Evolutionary conservation across 1,140 invertebrate species (phyloP).

Genomic region (Pseudomyrmex concolor): DNA sequence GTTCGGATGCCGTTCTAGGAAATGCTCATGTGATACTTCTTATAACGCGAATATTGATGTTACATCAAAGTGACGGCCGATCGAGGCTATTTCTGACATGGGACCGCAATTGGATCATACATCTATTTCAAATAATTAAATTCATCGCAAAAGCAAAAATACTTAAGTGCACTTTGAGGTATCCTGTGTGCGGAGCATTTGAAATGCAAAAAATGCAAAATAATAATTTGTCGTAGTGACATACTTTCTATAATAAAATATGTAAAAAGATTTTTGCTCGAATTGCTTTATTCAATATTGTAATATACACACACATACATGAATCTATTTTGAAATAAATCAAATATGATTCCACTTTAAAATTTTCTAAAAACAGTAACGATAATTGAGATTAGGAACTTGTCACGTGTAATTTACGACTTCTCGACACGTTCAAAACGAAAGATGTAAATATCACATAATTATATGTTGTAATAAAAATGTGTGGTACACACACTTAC

Average conservation of each 20-base stretch:
- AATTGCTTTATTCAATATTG: neutral
- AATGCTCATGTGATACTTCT: neutral
- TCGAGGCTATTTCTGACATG: neutral
- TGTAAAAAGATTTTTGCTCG: neutral
- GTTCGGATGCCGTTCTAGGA: neutral
- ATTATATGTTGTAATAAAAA: no score
- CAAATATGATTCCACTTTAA: no score
- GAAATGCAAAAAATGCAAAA: constrained; percentile 29
- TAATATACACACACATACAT: neutral
- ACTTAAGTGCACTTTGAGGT: constrained; percentile 6
- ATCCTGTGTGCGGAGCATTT: neutral
- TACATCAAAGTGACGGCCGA: neutral
- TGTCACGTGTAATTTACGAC: no score
- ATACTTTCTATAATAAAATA: constrained; percentile 8
- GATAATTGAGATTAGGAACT: no score
- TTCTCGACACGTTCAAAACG: no score
- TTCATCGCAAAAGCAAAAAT: neutral
- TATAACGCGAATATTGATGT: neutral
- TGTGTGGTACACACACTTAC: no score
- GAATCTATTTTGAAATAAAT: no score
- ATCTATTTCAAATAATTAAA: constrained; percentile 16
- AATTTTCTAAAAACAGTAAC: no score
- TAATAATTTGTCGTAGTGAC: neutral
- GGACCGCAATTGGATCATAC: neutral
- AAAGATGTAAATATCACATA: no score